Base-by-base conservation (phyloP, 2,113 vertebrate genomes). In the Entelurus aequoreus region DNA sequence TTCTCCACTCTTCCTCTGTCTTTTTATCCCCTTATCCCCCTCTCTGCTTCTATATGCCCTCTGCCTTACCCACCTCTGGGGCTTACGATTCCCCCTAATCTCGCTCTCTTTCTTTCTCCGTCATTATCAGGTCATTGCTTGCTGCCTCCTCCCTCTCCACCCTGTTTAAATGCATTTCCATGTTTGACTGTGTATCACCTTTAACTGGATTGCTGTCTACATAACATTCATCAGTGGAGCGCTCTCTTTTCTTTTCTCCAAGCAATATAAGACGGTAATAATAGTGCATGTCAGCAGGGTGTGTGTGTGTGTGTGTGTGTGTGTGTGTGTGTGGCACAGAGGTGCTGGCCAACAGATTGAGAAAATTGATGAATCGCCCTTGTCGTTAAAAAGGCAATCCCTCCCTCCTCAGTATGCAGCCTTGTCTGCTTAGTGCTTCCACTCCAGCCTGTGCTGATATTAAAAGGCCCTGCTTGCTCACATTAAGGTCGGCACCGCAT, bases 341-440 rank as follows among this genome's bases (percentile, higher is more conserved):
- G 65, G 74, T 68, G 69, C 80, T 58, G 82, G 83, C 78, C 71
- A 46, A 67, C 74, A 90, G 85, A 90, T 90, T 90, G 90, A 77
- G 74, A 68, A 80, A 81, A 81, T 77, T 90, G 90, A 90, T 89
- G 83, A 90, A 90, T 90, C 75, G 59, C 81, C 76, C 71, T 55
- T 83, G 80, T 87, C 76, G 87, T 86, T 88, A 84, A 84, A 85
- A 84, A 89, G 86, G 87, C 88, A 90, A 90, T 91, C 82, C 82
- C 80, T 84, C 75, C 86, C 89, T 89, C 86, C 88, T 91, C 88
- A 86, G 88, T 89, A 90, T 90, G 87, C 89, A 90, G 86, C 84
- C 84, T 66, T 85, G 84, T 87, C 83, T 82, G 75, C 85, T 88
- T 84, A 86, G 79, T 81, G 77, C 80, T 86, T 82, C 83, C 77